Base-by-base conservation (phyloP, 2,113 vertebrate genomes). In the Taxidea taxus region DNA sequence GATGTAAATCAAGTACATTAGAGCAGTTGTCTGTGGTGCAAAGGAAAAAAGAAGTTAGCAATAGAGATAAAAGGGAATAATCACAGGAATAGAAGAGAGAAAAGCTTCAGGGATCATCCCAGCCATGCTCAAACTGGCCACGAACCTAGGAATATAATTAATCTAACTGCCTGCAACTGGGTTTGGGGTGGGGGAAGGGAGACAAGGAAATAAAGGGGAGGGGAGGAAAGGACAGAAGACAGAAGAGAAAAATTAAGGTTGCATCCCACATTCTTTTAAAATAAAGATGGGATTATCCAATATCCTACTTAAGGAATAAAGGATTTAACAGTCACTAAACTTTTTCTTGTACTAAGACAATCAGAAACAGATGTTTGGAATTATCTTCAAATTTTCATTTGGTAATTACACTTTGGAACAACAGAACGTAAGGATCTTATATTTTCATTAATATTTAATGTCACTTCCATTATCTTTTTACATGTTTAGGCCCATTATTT, bases 351-450 rank as follows among this genome's bases (percentile, higher is more conserved):
- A 87, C 37, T 54, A 80, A 70, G 44, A 94, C 23, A 96, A 96
- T 96, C 95, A 13, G 49, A 97, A 94, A 94, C 78, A 95, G 77
- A 90, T 93, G 87, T 87, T 64, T 87, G 42, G 27, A 49, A 96
- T 97, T 95, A 95, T 49, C 74, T 95, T 95, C 62, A 95, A 87
- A 94, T 96, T 97, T 97, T 75, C 70, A 94, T 95, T 82, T 87
- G 25, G n/a, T 92, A 84, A 27, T 96, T 95, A 82, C 47, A 80
- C 18, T 64, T 64, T 47, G 44, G 8, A 49, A 44, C 34, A 56
- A 51, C 1, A 74, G 14, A 85, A 95, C 20, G 47, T 74, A 95
- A 95, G 96, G n/a, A 84, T 42, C 54, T 87, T 78, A 4, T 64
- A 42, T 96, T 96, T 95, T 92, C 77, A 93, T 90, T 95, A 87